Conservation (phyloP, 2,113 vertebrate genomes). For the Zosterops japonicus region DNA sequence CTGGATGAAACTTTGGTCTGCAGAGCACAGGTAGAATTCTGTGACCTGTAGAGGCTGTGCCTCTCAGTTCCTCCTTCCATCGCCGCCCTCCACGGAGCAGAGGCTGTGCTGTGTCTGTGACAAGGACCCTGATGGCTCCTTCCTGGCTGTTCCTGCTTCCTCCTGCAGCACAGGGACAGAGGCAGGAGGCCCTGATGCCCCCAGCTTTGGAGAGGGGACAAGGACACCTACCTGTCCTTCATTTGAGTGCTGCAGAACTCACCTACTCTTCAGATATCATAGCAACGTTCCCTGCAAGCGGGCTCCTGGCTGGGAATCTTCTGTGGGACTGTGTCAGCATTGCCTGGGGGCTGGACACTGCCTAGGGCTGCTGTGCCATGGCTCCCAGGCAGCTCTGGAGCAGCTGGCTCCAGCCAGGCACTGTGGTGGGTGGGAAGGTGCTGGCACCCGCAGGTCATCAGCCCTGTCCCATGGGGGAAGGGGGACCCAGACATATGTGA, state of each 20-base stretch:
- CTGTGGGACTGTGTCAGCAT: fast-evolving
- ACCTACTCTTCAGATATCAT: fast-evolving
- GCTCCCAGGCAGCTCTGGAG: background rate
- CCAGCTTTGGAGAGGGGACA: fast-evolving
- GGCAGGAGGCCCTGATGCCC: background rate
- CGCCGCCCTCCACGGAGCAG: fast-evolving
- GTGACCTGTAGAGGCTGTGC: background rate
- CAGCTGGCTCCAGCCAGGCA: background rate
- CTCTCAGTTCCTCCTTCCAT: background rate
- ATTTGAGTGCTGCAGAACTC: background rate
- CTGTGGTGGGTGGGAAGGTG: background rate
- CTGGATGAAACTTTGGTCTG: background rate
- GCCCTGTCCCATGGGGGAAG: background rate
- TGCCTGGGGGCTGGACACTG: background rate
- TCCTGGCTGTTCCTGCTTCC: background rate
- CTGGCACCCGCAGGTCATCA: background rate
- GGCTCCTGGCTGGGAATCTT: background rate
- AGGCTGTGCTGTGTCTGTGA: background rate
- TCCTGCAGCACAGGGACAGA: background rate
- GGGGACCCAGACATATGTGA: fast-evolving
- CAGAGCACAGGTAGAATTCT: background rate
- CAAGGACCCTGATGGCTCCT: background rate
- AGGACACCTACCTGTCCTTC: background rate
- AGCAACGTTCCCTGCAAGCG: background rate
- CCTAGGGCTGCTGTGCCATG: fast-evolving